Evolutionary conservation across 2,113 vertebrate species (phyloP).

Genomic region (Climacteris rufus): DNA sequence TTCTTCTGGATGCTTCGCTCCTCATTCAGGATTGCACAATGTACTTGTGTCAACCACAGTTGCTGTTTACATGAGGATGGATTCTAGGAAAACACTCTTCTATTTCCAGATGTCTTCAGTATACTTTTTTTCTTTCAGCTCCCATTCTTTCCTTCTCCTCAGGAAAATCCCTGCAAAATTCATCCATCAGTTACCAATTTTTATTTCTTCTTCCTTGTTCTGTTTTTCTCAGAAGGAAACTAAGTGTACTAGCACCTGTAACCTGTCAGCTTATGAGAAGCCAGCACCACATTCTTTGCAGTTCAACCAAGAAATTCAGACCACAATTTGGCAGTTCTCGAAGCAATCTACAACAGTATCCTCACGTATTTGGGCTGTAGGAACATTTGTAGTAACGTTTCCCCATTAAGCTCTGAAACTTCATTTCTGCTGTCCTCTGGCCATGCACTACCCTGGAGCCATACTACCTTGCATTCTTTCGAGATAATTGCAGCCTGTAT

Average conservation of each 20-base stretch:
- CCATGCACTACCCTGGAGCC: background rate
- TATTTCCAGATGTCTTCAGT: background rate
- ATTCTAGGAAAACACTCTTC: slow-evolving; percentile 11
- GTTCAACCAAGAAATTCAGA: slow-evolving; percentile 12
- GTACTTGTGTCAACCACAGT: background rate
- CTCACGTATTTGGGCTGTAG: background rate
- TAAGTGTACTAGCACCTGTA: background rate
- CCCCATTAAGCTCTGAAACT: background rate
- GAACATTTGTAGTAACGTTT: background rate
- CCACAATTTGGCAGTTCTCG: background rate
- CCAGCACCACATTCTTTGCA: slow-evolving; percentile 7
- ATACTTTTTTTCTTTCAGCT: background rate
- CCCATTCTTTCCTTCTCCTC: background rate
- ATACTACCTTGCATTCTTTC: background rate
- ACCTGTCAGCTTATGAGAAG: background rate
- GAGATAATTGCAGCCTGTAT: background rate
- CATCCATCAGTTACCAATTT: background rate
- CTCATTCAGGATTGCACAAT: background rate
- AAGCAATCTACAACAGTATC: background rate
- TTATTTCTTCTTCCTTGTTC: background rate
- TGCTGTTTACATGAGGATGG: background rate
- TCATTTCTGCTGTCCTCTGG: background rate
- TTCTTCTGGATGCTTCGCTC: background rate
- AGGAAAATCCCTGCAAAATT: background rate
- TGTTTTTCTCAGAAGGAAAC: slow-evolving; percentile 4